Evolutionary conservation across 2,113 vertebrate genomes (phyloP), one percentile per base, ranked within the genome.

Genomic region (Entosphenus tridentatus): DNA sequence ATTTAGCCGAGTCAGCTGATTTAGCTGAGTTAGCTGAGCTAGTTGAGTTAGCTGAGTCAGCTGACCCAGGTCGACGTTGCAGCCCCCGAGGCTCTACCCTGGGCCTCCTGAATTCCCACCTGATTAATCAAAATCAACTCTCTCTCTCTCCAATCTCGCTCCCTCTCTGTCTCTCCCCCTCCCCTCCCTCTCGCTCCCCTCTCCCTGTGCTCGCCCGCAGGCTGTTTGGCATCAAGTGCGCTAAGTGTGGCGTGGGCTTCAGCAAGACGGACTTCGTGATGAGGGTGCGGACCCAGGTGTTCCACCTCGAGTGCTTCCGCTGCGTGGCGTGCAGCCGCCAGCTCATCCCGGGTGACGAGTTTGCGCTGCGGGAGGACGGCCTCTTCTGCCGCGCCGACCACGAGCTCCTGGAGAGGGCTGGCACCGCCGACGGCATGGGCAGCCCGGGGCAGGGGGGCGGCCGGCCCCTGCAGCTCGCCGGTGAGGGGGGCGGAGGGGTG

Each of bases 261-360:
- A 84, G 86, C 80, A 90, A 88, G 83, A 90, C 85, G 73, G 90
- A 95, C 76, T 77, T 95, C 76, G 92, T 96, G 77, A 95, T 96
- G 92, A 80, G 89, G 71, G 92, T 88, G 68, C 86, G 89, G 70
- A 86, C 86, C 72, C 81, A 81, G 57, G 90, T 97, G 68, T 96
- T 90, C 75, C 90, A 95, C 82, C 85, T 91, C 77, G 89, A 95
- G 77, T 97, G 90, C 75, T 96, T 96, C 78, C 85, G 88, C 75
- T 96, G 92, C 81, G 84, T 89, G 5, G 85, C 87, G 72, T 96
- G 92, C 79, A 86, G 86, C 78, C 82, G 87, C 67, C 88, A 90
- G 76, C 85, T 96, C 71, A 80, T 95, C 74, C 92, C 92, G 3
- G 92, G 92, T 1, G 90, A 96, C 69, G 88, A 95, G 79, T 95